These are phyloP conservation scores for Sebastes fasciatus DNA, from an alignment of 2,113 vertebrate species.

Conservation along the genomic window DNA sequence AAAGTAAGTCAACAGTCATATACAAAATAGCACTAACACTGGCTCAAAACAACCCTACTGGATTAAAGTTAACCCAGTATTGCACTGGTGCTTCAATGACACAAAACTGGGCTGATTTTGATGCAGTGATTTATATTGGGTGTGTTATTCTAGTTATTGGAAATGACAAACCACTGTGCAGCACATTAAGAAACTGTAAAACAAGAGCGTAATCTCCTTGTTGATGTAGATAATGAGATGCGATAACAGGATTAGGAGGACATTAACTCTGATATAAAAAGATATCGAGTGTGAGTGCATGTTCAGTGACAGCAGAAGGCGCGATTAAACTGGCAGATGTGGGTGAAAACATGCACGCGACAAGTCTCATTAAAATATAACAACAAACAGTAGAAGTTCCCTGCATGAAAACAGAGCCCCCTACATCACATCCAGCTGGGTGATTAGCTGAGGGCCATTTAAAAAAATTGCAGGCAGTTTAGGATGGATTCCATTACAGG, in stretches of 20 bases:
- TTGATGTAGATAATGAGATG: constrained; percentile 46
- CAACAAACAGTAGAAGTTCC: constrained; percentile 25
- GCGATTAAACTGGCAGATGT: constrained; percentile 51
- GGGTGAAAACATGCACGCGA: constrained; percentile 29
- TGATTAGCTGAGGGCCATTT: constrained; percentile 47
- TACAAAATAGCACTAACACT: neutral
- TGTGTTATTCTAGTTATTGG: neutral
- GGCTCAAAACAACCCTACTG: neutral
- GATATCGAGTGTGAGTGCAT: neutral
- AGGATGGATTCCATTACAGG: constrained; percentile 31
- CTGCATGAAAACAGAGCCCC: constrained; percentile 5
- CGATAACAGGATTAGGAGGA: constrained; percentile 61
- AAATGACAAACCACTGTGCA: constrained; percentile 23
- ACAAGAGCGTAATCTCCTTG: constrained; percentile 40
- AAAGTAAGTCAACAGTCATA: neutral
- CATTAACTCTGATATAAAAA: constrained; percentile 53
- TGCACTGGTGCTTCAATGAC: neutral
- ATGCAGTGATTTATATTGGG: neutral
- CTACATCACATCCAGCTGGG: constrained; percentile 39
- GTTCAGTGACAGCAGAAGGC: constrained; percentile 29
- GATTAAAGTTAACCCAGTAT: neutral
- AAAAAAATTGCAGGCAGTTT: constrained; percentile 44
- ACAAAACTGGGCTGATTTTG: neutral
- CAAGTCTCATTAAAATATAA: constrained; percentile 52
- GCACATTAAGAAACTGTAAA: constrained; percentile 22